Evolutionary conservation across 2,888 invertebrate species (phyloP).

Genomic region (Platycheirus albimanus): DNA sequence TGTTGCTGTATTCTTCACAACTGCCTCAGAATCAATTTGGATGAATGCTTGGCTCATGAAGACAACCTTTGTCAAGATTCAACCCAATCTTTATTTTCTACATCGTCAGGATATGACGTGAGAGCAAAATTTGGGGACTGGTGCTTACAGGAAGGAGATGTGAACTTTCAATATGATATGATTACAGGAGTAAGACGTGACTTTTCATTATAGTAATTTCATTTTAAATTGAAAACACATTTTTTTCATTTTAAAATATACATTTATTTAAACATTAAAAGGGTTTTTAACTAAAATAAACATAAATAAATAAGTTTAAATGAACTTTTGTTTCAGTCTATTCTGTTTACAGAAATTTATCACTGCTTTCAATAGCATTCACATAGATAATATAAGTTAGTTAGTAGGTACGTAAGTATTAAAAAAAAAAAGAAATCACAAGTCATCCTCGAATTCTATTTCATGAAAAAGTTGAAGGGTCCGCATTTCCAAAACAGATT

Average conservation of each 20-base stretch:
- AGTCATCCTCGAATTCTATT: background rate
- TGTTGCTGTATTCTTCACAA: background rate
- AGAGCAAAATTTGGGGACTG: background rate
- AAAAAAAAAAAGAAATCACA: background rate
- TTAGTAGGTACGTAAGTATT: background rate
- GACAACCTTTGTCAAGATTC: background rate
- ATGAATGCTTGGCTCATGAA: background rate
- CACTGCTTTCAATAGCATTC: no score
- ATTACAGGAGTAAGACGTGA: background rate
- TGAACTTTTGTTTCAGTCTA: no score
- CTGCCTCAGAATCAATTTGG: background rate
- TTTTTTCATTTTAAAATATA: background rate
- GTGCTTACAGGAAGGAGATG: conserved; percentile 1
- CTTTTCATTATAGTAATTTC: background rate
- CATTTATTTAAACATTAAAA: background rate
- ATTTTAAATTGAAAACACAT: background rate
- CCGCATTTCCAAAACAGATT: background rate
- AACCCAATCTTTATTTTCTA: background rate
- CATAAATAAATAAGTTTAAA: no score
- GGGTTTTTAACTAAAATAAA: no score
- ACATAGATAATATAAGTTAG: background rate
- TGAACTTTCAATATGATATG: background rate
- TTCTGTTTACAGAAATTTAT: no score
- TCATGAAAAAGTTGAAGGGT: background rate
- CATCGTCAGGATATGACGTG: background rate